phyloP scores from a whole-genome alignment of 2,113 vertebrate genomes.

The Casuarius casuarius region DNA sequence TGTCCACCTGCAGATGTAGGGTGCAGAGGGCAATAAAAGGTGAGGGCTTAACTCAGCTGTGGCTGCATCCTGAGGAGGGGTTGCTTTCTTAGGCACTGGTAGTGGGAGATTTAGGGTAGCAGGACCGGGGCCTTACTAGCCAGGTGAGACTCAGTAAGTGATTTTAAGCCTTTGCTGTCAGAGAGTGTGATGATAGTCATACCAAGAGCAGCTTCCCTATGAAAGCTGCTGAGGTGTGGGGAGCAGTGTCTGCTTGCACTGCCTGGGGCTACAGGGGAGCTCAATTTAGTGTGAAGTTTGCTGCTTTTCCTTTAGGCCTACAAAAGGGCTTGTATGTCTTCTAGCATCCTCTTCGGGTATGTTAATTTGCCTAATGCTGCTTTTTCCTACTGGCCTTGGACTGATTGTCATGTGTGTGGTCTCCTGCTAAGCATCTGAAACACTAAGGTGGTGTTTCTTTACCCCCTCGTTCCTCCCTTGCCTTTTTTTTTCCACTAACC shows the following conservation, averaged over 20 bases:
- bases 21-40: background rate
- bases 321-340: background rate
- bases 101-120: background rate
- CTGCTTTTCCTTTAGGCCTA: background rate
- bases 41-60: background rate
- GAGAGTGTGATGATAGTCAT: background rate
- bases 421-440: background rate
- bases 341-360: background rate
- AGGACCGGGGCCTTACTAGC: background rate
- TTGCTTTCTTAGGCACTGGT: background rate
- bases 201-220: background rate
- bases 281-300: background rate
- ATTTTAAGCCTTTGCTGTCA: background rate
- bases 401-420: background rate
- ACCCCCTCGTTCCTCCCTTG: too few species aligned
- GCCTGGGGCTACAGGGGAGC: background rate
- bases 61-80: rapidly evolving
- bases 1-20: rapidly evolving
- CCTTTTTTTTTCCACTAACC: background rate
- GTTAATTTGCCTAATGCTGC: background rate
- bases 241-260: background rate
- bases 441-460: rapidly evolving
- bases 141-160: background rate
- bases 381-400: background rate
- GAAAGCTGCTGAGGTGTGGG: background rate